Evolutionary conservation across 2,797 vertebrate species (phyloP), one percentile per base, ranked within the genome.

Genomic region (Eutrigla gurnardus): DNA sequence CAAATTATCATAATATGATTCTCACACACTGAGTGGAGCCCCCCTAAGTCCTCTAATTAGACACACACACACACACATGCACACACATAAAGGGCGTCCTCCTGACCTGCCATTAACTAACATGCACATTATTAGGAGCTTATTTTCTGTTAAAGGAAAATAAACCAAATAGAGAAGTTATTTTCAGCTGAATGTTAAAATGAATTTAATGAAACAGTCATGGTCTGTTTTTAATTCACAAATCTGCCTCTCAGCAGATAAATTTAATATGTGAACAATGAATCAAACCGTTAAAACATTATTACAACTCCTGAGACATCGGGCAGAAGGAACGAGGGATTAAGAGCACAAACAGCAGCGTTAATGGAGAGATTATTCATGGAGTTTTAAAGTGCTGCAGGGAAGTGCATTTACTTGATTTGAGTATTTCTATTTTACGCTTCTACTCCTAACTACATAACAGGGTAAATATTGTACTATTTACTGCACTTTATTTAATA

Each of bases 11-110:
- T 75, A 75, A 73, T 75, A 14, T 40, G 37, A 55, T 47, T 58
- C 62, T 68, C 73, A 72, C 52, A 50, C n/a, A n/a, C 43, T 13
- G 59, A 62, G 50, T 54, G 2, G 55, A 68, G 69, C 42, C 1
- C 33, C 25, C 4, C 6, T 43, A 60, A 55, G 69, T 11, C 70
- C 68, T 61, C 14, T 81, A 81, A 86, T 75, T 75, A 85, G 52
- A 54, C 14, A 52, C 46, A n/a, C 10, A 53, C 40, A 53, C 57
- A 43, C 54, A 59, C 18, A 25, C 43, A 57, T 40, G 57, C 42
- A 45, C 77, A 45, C 36, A 0, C 15, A 6, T 6, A 50, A 4
- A 32, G 0, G 36, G n/a, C 17, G 55, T 53, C 35, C 73, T 53
- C 35, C 73, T 54, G 50, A 77, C 60, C 55, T 6, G 45, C 45